Conservation (phyloP, 1,140 invertebrate species). For the Steinernema khuongi region DNA sequence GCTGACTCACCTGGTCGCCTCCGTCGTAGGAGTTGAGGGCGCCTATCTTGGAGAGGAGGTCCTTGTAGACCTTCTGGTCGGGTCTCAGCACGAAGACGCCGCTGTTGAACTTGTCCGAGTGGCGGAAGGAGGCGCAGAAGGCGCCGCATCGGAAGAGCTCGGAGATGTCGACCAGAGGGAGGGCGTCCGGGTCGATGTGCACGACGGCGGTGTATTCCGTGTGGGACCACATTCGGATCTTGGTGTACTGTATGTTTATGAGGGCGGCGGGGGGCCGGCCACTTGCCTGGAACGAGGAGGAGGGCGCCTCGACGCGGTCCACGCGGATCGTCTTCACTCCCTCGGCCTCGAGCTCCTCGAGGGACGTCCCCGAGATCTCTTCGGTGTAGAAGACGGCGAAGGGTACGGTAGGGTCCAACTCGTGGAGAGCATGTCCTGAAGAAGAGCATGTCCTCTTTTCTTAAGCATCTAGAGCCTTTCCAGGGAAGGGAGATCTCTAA, state of each 20-base stretch:
- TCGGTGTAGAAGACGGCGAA: slow-evolving; percentile 13
- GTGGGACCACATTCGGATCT: slow-evolving; percentile 47
- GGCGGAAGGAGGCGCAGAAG: slow-evolving; percentile 44
- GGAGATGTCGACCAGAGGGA: slow-evolving; percentile 32
- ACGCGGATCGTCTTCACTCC: not conserved
- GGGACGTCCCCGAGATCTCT: not conserved
- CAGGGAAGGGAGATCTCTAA: too few species aligned
- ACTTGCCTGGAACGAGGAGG: slow-evolving; percentile 36
- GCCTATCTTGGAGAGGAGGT: slow-evolving; percentile 35
- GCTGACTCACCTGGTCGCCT: too few species aligned
- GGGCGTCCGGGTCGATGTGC: slow-evolving; percentile 41
- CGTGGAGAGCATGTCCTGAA: not conserved
- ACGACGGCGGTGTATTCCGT: slow-evolving; percentile 39
- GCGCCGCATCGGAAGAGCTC: slow-evolving; percentile 43
- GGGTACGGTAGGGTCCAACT: not conserved
- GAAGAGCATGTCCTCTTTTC: not conserved
- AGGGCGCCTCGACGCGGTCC: slow-evolving; percentile 41
- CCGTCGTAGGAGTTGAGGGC: slow-evolving; percentile 40
- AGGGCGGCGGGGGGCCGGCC: not conserved
- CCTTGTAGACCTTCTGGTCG: slow-evolving; percentile 41
- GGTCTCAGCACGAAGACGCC: slow-evolving; percentile 44
- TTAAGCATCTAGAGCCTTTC: too few species aligned
- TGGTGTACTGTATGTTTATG: slow-evolving; percentile 44
- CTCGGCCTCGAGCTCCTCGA: not conserved
- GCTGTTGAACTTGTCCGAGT: slow-evolving; percentile 49